Base-by-base conservation (phyloP, 2,888 invertebrate species). In the Zaprionus bogoriensis region DNA sequence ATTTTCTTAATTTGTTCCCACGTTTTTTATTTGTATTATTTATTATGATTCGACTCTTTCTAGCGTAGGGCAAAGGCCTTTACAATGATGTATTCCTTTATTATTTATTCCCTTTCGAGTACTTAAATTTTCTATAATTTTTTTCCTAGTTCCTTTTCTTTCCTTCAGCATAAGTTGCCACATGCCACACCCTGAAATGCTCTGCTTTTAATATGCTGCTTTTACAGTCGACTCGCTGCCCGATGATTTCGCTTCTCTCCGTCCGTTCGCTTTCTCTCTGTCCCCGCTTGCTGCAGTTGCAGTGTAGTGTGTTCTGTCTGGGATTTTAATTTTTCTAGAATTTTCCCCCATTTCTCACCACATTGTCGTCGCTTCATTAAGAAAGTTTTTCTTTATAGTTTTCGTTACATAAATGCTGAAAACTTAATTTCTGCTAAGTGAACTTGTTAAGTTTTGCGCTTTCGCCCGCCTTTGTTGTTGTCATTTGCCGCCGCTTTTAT, bases 341-440 rank as follows among this genome's bases (percentile, higher is more conserved):
- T 67, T 36, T 36, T 70, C 64, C 52, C 53, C 25, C 68, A 83
- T 64, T 79, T 73, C 70, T 55, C 68, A 79, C 74, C 87, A 80
- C 80, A 81, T 79, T 81, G 80, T 86, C 80, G 61, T 73, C 87
- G 79, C 73, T 80, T 81, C 80, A 81, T 81, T 86, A 86, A 74
- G 63, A 79, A 81, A 81, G 84, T 81, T 81, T 81, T 81, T 70
- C 84, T 69, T 79, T 79, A 76, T 76, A 86, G 79, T 83, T 86
- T 83, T 83, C 65, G 80, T 85, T 73, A 69, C 86, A 82, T 86
- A 86, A 80, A 80, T 76, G 80, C 63, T 79, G 80, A 80, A 86
- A 80, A 86, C 80, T 80, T 86, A 79, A 80, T 80, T 80, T 86
- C 84, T 80, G 57, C 77, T 86, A 86, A 81, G 84, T 86, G 87